Base-by-base conservation (phyloP, 2,797 vertebrate genomes). In the Atherinosoma microstoma region DNA sequence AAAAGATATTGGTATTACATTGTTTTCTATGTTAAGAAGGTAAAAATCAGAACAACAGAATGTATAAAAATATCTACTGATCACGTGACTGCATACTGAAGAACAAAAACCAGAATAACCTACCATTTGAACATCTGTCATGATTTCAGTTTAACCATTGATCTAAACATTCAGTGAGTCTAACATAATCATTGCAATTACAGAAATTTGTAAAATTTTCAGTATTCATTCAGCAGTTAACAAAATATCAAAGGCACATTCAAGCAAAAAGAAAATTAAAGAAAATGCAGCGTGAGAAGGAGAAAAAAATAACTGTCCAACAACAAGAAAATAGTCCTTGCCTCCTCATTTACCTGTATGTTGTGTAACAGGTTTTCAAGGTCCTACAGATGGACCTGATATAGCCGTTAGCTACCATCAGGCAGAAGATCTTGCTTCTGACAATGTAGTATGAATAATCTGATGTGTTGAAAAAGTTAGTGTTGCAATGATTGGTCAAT, bases 171-270 rank as follows among this genome's bases (percentile, higher is more conserved):
- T 30, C 27, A 0, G 6, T 4, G 4, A 18, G 4, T 45, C 24
- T 32, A 57, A 29, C 3, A 27, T 3, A 1, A 27, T 53, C 22
- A 53, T 32, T 34, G 7, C 20, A n/a, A n/a, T n/a, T n/a, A n/a
- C 0, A 47, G 6, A 20, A 42, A 16, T n/a, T 47, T 47, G 0
- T 47, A 2, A 47, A 13, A n/a, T 47, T 47, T n/a, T 47, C 40
- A 42, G 16, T n/a, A 10, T 47, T 47, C 8, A 20, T 47, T 47
- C 8, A n/a, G n/a, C 18, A 47, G 8, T 47, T n/a, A 47, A 42
- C 0, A 36, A 36, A 29, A 1, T 54, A 15, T 62, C 49, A 59
- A 77, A 79, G 74, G 35, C 63, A 75, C 30, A 53, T 63, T 58
- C 30, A 62, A 67, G n/a, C 8, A 6, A 65, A 6, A 22, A 24